Percentiles rank a stretch among this genome's conserved stretches.
Evolutionary conservation across 2,888 invertebrate species (phyloP).

Genomic region (Litoditis marina): DNA sequence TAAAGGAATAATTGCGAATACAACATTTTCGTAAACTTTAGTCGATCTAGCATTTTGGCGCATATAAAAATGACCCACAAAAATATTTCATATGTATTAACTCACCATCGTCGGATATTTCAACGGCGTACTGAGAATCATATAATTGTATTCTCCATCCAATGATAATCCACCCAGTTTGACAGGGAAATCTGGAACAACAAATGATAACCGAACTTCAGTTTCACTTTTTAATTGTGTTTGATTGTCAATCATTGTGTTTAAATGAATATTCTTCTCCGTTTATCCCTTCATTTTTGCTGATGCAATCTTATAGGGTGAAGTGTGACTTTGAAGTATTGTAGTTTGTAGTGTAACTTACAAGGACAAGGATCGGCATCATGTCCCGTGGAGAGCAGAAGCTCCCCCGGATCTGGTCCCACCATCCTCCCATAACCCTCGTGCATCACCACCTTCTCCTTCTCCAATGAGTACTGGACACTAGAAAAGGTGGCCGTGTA

Average conservation of each 20-base stretch:
- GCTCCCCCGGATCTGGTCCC: conserved; percentile 59
- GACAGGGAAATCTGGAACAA: conserved; percentile 51
- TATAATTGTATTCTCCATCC: conserved; percentile 49
- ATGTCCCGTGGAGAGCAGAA: conserved; percentile 55
- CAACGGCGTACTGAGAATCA: conserved; percentile 54
- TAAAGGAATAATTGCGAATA: too few species aligned
- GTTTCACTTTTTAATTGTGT: too few species aligned
- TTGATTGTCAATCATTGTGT: too few species aligned
- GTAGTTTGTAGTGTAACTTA: conserved; percentile 38
- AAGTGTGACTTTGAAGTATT: too few species aligned
- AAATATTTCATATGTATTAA: too few species aligned
- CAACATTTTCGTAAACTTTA: too few species aligned
- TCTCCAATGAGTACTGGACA: conserved; percentile 36
- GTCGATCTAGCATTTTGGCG: too few species aligned
- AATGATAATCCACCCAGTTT: conserved; percentile 45
- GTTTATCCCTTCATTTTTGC: too few species aligned
- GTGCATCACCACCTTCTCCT: conserved; percentile 30
- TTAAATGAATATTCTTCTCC: too few species aligned
- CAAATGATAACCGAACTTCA: background rate
- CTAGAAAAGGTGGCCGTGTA: conserved; percentile 53
- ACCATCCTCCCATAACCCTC: conserved; percentile 51
- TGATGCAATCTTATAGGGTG: too few species aligned
- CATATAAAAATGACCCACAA: too few species aligned
- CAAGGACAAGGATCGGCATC: conserved; percentile 58
- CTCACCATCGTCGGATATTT: conserved; percentile 59